Evolutionary conservation across 2,113 vertebrate genomes (phyloP).

Genomic region (Muntiacus muntjak): DNA sequence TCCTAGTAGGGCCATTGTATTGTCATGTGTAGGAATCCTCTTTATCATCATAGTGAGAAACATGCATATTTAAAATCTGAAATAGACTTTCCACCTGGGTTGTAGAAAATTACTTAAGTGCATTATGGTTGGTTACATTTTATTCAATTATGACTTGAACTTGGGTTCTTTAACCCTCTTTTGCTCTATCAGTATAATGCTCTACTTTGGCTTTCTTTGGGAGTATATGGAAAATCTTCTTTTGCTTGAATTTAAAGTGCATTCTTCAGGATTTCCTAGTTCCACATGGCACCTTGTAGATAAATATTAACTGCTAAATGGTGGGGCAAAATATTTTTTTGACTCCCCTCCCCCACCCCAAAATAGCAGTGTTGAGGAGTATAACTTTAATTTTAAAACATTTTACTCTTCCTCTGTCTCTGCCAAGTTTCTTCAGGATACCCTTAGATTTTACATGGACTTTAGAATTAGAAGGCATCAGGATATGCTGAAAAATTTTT

Average conservation of each 20-base stretch:
- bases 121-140: background rate
- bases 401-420: slow-evolving; percentile 14
- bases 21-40: background rate
- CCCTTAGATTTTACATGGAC: background rate
- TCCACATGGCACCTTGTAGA: background rate
- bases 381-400: background rate
- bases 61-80: background rate
- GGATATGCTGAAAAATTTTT: background rate
- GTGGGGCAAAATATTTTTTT: background rate
- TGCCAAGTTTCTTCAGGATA: background rate
- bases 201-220: background rate
- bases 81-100: background rate
- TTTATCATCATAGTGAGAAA: background rate
- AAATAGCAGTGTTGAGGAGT: background rate
- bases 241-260: background rate
- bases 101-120: background rate
- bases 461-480: background rate
- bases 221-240: background rate
- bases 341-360: fast-evolving
- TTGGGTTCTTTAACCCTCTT: background rate
- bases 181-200: background rate
- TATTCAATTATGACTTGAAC: background rate
- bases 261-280: slow-evolving; percentile 1
- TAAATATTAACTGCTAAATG: background rate
- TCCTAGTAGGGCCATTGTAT: background rate